A percentile compares a stretch with the other conserved stretches of the same genome.
These are phyloP conservation scores for Papilio demoleus DNA, from an alignment of 2,888 invertebrate species.

Conservation along the genomic window DNA sequence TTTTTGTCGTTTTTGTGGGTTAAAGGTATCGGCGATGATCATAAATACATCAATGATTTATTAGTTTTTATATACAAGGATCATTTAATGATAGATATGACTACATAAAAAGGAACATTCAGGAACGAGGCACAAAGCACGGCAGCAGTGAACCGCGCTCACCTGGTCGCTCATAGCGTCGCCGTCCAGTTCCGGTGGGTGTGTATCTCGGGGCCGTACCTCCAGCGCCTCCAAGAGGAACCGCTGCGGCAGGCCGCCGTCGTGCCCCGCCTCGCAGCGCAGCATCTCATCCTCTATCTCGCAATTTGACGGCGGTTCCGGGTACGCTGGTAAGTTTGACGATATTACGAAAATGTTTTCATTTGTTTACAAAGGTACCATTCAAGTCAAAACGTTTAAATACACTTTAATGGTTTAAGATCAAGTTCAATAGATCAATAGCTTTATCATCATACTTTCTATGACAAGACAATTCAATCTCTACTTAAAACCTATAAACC, in stretches of 20 bases:
- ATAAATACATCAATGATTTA: too few relatives aligned
- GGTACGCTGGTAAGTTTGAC: constrained; percentile 83
- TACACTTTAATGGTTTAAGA: too few relatives aligned
- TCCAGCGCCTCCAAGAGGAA: constrained; percentile 91
- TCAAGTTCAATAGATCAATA: too few relatives aligned
- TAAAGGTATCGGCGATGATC: too few relatives aligned
- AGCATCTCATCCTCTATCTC: constrained; percentile 87
- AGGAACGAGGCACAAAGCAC: constrained; percentile 42
- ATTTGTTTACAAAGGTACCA: not conserved
- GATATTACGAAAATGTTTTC: not conserved
- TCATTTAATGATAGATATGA: not conserved
- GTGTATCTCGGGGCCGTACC: constrained; percentile 79
- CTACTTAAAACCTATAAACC: too few relatives aligned
- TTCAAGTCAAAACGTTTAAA: too few relatives aligned
- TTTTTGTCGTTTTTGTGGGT: too few relatives aligned
- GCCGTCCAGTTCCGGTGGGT: constrained; percentile 82
- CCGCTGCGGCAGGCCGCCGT: constrained; percentile 92
- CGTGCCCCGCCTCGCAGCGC: constrained; percentile 90
- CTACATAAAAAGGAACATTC: constrained; percentile 33
- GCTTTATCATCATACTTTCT: too few relatives aligned
- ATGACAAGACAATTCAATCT: too few relatives aligned
- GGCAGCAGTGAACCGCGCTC: constrained; percentile 58
- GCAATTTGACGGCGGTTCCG: constrained; percentile 90
- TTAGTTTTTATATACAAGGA: not conserved
- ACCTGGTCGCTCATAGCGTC: constrained; percentile 87